Percentiles rank a stretch among this genome's conserved stretches.
phyloP scores from a whole-genome alignment of 2,888 invertebrate species.

The Lycophotia porphyrea region DNA sequence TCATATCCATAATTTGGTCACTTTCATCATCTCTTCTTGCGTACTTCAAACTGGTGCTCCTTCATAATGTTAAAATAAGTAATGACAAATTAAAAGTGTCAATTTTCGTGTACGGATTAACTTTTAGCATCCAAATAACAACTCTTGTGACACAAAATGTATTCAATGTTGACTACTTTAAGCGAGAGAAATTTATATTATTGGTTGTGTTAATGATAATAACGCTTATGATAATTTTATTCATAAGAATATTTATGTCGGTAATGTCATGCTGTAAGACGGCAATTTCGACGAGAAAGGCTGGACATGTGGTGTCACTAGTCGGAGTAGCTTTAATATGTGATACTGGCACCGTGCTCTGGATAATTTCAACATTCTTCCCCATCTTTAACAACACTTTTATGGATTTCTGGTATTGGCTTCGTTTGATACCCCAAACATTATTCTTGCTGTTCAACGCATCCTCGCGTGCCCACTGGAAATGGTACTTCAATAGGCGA shows the following conservation, averaged over 20 bases:
- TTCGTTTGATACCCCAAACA: conserved; percentile 32
- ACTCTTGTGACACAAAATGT: background rate
- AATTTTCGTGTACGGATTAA: conserved; percentile 19
- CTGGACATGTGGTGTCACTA: conserved; percentile 1
- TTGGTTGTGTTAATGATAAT: conserved; percentile 13
- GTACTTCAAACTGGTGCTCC: conserved; percentile 58
- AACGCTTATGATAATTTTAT: conserved; percentile 16
- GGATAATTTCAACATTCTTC: background rate
- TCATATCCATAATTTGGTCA: conserved; percentile 37
- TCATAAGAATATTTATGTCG: conserved; percentile 18
- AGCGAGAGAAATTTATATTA: background rate
- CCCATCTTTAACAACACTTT: background rate
- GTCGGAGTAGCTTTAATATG: conserved; percentile 23
- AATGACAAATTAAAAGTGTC: conserved; percentile 10
- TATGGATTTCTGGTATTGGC: conserved; percentile 16
- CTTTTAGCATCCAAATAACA: conserved; percentile 12
- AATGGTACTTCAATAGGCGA: conserved; percentile 31
- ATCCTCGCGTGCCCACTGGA: conserved; percentile 39
- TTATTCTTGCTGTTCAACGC: conserved; percentile 36
- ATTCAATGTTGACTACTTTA: background rate
- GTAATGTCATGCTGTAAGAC: conserved; percentile 21
- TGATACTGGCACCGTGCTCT: background rate
- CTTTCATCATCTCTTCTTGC: conserved; percentile 51
- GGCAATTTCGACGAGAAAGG: background rate
- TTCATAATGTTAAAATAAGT: conserved; percentile 25